These are phyloP conservation scores for Sinotaia quadrata DNA, from an alignment of 2,888 invertebrate genomes.

Conservation along the genomic window DNA sequence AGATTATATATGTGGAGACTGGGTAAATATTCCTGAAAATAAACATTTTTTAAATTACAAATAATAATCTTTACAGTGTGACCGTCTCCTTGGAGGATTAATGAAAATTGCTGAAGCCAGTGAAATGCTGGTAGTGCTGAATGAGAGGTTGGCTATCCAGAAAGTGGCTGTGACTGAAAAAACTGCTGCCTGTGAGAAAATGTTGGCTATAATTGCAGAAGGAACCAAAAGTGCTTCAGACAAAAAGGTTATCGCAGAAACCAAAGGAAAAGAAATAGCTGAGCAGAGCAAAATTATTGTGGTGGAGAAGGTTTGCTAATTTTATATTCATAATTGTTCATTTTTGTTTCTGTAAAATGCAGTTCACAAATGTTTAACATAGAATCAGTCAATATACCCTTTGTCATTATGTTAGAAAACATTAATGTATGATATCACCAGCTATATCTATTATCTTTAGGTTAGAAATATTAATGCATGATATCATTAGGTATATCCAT, in stretches of 20 bases:
- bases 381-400: too few relatives aligned
- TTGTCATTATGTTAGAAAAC: too few relatives aligned
- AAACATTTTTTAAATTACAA: too few relatives aligned
- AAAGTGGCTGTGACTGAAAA: constrained; percentile 87
- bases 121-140: constrained; percentile 84
- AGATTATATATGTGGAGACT: too few relatives aligned
- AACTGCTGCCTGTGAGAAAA: constrained; percentile 84
- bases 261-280: constrained; percentile 86
- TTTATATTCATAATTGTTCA: too few relatives aligned
- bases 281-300: constrained; percentile 85
- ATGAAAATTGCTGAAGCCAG: constrained; percentile 89
- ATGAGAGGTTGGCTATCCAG: constrained; percentile 85
- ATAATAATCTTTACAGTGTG: constrained; percentile 77
- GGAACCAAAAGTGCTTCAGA: constrained; percentile 77
- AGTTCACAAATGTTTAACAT: too few relatives aligned
- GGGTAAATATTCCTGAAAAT: too few relatives aligned
- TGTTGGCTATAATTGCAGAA: constrained; percentile 84
- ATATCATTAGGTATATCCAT: too few relatives aligned
- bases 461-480: too few relatives aligned
- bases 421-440: too few relatives aligned
- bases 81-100: constrained; percentile 81
- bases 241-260: constrained; percentile 85
- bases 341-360: too few relatives aligned
- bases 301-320: constrained; percentile 79
- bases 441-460: too few relatives aligned